These are phyloP conservation scores for Tautogolabrus adspersus DNA, from an alignment of 2,113 vertebrate species.

Conservation along the genomic window DNA sequence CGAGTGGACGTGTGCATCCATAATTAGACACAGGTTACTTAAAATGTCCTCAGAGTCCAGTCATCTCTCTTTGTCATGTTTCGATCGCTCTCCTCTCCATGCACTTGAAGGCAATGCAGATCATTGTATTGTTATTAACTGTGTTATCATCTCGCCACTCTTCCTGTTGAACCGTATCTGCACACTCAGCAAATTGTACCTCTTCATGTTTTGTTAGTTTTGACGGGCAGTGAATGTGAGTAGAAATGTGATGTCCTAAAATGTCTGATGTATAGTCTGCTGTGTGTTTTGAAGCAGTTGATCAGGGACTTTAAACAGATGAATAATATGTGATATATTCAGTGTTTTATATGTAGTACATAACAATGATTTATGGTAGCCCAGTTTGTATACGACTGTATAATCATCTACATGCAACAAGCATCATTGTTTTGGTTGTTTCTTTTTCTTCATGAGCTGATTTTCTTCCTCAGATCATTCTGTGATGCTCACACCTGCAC, in stretches of 20 bases:
- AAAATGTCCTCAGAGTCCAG: background rate
- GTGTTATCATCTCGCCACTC: conserved; percentile 36
- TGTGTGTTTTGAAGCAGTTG: conserved; percentile 14
- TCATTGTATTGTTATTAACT: conserved; percentile 37
- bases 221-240: conserved; percentile 6
- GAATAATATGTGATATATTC: conserved; percentile 13
- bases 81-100: conserved; percentile 68
- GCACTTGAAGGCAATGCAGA: conserved; percentile 83
- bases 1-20: background rate
- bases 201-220: conserved; percentile 8
- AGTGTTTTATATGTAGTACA: conserved; percentile 11
- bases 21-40: background rate
- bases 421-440: conserved; percentile 80
- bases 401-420: conserved; percentile 45
- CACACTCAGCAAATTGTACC: background rate
- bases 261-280: conserved; percentile 6
- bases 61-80: background rate
- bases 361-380: conserved; percentile 9
- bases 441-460: conserved; percentile 76
- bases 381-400: background rate
- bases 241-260: conserved; percentile 2
- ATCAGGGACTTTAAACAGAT: conserved; percentile 20
- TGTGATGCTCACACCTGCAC: conserved; percentile 35
- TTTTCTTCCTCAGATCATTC: conserved; percentile 24
- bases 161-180: conserved; percentile 13